Evolutionary conservation across 1,140 invertebrate genomes (phyloP), one percentile per base, ranked within the genome.

Genomic region (Cydia pomonella): DNA sequence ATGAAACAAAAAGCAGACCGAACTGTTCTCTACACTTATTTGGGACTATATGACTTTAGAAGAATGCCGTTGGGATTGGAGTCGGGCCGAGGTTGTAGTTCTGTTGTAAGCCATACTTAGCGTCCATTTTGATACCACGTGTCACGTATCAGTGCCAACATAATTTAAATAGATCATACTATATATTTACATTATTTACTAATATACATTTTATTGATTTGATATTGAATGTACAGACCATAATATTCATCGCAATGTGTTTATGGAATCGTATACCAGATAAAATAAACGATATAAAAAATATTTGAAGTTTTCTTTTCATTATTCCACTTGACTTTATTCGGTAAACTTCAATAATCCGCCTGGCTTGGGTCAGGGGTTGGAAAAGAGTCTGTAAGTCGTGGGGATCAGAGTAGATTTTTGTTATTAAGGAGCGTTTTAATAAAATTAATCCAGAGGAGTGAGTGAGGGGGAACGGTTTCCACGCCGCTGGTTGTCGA

Each of bases 171-270:
- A 86, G 84, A 88, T 84, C 82, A 85, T 88, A 86, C 85, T 85
- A 87, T 85, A 89, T 92, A 90, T 91, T 90, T 91, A 91, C 88
- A 92, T 88, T 86, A 86, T 87, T 87, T 87, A 47, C 18, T 62
- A 78, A 81, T 84, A 90, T 90, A 87, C 84, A 88, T 88, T 83
- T 77, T 85, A 90, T 38, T 38, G 33, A 38, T 90, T 92, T 92
- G 85, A 91, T 89, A 89, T 87, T 83, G 76, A 85, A 88, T 88
- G 89, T 90, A 89, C 85, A 85, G 87, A 82, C 82, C 84, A 82
- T 89, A 72, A 84, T 88, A 89, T 85, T 86, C 84, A 90, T 89
- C 81, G 84, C 84, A 79, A 87, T 86, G 84, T 90, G 88, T 90
- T 82, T 85, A 86, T 87, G 84, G 81, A 84, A 80, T 88, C 86